These are phyloP conservation scores for Vombatus ursinus DNA, from an alignment of 2,113 vertebrate genomes.

Conservation along the genomic window DNA sequence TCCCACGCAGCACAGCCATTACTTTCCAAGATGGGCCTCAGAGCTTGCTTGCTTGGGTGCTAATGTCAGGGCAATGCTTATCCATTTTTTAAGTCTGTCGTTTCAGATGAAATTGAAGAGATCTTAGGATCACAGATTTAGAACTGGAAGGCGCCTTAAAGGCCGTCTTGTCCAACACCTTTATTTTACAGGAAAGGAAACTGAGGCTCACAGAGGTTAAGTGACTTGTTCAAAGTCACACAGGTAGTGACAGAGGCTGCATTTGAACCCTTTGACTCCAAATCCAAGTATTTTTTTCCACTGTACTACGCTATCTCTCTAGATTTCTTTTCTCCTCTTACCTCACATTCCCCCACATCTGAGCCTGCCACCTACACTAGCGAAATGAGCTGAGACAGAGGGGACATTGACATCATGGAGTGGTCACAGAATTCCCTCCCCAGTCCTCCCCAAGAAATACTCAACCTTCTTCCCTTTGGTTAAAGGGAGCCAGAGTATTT, in stretches of 20 bases:
- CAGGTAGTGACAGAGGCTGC: background rate
- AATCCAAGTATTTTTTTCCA: background rate
- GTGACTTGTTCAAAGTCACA: background rate
- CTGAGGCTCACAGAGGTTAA: background rate
- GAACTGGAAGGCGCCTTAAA: background rate
- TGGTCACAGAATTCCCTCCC: background rate
- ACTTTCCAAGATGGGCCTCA: constrained; percentile 23
- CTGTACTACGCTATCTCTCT: background rate
- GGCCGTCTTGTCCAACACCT: background rate
- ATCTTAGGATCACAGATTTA: background rate
- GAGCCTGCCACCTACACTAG: background rate
- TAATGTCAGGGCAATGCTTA: background rate
- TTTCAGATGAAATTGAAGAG: background rate
- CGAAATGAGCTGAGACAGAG: background rate
- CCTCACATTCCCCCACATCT: background rate
- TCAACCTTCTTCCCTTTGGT: background rate
- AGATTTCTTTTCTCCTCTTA: constrained; percentile 28
- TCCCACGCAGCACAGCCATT: constrained; percentile 6
- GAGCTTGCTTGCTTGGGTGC: background rate
- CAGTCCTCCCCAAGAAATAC: constrained; percentile 25
- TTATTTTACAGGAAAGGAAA: background rate
- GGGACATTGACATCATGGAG: background rate
- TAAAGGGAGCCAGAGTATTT: constrained; percentile 19
- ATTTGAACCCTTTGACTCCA: background rate
- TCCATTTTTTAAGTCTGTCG: background rate